phyloP scores from a whole-genome alignment of 2,888 invertebrate species.

The Eutolmus rufibarbis region DNA sequence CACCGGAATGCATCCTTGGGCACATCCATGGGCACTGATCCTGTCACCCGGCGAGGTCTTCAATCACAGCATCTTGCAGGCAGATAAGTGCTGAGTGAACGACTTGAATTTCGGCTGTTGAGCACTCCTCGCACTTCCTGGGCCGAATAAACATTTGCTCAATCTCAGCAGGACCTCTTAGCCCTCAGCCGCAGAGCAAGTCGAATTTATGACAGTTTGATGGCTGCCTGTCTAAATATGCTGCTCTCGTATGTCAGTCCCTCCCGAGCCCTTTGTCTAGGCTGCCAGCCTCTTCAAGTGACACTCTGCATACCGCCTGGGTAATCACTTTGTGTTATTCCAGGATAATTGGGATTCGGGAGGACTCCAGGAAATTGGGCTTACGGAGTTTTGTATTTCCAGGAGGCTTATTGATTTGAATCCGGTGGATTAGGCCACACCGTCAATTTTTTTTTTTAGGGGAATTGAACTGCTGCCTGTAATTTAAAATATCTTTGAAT shows the following conservation, averaged over 20 bases:
- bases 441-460: neutral
- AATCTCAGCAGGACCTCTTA: constrained; percentile 50
- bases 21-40: constrained; percentile 26
- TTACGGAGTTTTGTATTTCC: neutral
- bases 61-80: constrained; percentile 20
- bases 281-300: constrained; percentile 4
- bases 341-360: constrained; percentile 36
- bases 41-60: constrained; percentile 29
- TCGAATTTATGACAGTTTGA: constrained; percentile 68
- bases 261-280: neutral
- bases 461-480: neutral
- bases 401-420: neutral
- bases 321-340: constrained; percentile 30
- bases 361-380: neutral
- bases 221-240: constrained; percentile 52
- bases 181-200: constrained; percentile 47
- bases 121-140: constrained; percentile 37
- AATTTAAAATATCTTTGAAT: neutral
- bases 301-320: constrained; percentile 28
- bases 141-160: constrained; percentile 38
- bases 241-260: constrained; percentile 43
- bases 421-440: neutral
- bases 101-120: constrained; percentile 12
- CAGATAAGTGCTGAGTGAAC: constrained; percentile 21
- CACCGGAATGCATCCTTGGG: constrained; percentile 20